Percentiles rank a stretch among this genome's conserved stretches.
Conservation (phyloP, 2,797 vertebrate species). For the Valencia hispanica region DNA sequence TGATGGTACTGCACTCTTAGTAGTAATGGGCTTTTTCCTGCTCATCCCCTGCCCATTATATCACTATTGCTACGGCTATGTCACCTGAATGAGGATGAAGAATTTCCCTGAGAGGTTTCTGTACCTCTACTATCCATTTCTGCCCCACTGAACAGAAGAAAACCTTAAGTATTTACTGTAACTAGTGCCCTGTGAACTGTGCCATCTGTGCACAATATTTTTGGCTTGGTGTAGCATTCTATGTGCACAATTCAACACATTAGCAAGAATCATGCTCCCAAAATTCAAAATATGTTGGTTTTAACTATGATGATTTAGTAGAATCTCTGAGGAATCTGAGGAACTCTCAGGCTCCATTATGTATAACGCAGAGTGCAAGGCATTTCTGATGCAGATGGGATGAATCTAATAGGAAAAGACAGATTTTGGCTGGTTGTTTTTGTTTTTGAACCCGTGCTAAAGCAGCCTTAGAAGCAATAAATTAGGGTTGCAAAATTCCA, state of each 20-base stretch:
- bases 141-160: background rate
- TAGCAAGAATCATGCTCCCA: background rate
- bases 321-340: background rate
- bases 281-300: background rate
- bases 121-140: background rate
- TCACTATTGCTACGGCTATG: background rate
- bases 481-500: background rate
- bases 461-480: background rate
- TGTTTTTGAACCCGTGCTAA: background rate
- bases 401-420: background rate
- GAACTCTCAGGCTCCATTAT: background rate
- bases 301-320: background rate
- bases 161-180: background rate
- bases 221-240: background rate
- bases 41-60: background rate
- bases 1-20: background rate
- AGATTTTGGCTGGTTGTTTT: background rate
- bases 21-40: background rate
- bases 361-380: background rate
- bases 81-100: background rate
- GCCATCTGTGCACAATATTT: background rate
- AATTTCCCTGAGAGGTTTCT: constrained; percentile 2
- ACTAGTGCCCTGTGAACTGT: background rate
- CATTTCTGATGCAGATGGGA: background rate
- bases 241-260: background rate